These are phyloP conservation scores for Synergus gifuensis DNA, from an alignment of 2,888 invertebrate species.

Conservation along the genomic window DNA sequence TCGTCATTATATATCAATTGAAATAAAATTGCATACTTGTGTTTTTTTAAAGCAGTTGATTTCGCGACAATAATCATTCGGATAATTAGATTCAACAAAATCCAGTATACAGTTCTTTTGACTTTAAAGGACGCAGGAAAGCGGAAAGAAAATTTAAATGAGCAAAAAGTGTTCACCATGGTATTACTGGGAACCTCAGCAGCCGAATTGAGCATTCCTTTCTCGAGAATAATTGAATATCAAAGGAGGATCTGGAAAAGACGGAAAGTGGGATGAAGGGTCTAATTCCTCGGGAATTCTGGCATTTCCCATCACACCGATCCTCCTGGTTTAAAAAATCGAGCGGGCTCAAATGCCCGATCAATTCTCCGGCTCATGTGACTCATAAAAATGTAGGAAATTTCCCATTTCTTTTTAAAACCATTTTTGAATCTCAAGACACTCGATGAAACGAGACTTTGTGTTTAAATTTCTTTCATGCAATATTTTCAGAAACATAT, in stretches of 20 bases:
- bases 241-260: constrained; percentile 24
- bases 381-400: background rate
- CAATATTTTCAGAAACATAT: no score
- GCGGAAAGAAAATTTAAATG: background rate
- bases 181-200: constrained; percentile 42
- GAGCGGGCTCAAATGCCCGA: constrained; percentile 9
- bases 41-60: no score
- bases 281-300: constrained; percentile 50
- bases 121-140: background rate
- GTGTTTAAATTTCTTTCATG: background rate
- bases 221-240: constrained; percentile 56
- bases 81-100: no score
- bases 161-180: background rate
- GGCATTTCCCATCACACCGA: constrained; percentile 49
- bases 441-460: background rate
- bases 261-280: constrained; percentile 20
- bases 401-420: constrained; percentile 15
- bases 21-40: no score
- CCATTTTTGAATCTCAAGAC: constrained; percentile 17
- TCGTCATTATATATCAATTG: no score
- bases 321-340: background rate
- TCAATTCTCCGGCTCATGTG: constrained; percentile 22
- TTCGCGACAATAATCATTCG: no score
- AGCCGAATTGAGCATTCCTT: constrained; percentile 35
- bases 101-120: background rate